Percentiles rank a stretch among this genome's conserved stretches.
phyloP scores from a whole-genome alignment of 2,888 invertebrate species.

The Pelosia muscerda region DNA sequence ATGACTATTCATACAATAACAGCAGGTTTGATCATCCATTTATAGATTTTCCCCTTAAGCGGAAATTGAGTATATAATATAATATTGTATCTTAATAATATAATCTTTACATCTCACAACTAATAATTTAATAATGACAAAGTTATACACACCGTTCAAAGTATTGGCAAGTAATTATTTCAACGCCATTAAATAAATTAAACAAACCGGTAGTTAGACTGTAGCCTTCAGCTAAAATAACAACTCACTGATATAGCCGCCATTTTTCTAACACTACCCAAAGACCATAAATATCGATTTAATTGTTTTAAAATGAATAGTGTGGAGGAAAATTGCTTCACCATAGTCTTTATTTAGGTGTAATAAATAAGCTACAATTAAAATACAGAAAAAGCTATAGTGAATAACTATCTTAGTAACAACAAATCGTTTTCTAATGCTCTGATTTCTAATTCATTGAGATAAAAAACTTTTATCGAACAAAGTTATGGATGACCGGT shows the following conservation, averaged over 20 bases:
- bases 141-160: background rate
- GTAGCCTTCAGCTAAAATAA: slow-evolving; percentile 24
- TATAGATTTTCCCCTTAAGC: too few species aligned
- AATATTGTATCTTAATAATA: too few species aligned
- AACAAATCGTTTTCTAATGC: slow-evolving; percentile 19
- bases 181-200: slow-evolving; percentile 19
- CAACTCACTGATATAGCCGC: slow-evolving; percentile 12
- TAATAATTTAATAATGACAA: background rate
- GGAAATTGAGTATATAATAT: too few species aligned
- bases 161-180: slow-evolving; percentile 15
- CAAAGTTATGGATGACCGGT: slow-evolving; percentile 20
- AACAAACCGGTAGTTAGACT: slow-evolving; percentile 14
- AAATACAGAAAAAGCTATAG: slow-evolving; percentile 15
- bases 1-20: too few species aligned
- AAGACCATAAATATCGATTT: slow-evolving; percentile 22
- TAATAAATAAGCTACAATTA: slow-evolving; percentile 24
- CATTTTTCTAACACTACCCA: slow-evolving; percentile 19
- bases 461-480: slow-evolving; percentile 20
- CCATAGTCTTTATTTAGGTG: slow-evolving; percentile 16
- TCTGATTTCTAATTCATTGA: slow-evolving; percentile 29
- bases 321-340: slow-evolving; percentile 23
- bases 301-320: slow-evolving; percentile 19
- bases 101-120: background rate
- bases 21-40: too few species aligned
- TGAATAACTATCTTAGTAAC: slow-evolving; percentile 11